Percentiles rank a stretch among this genome's conserved stretches.
These are phyloP conservation scores for Augochlorella aurata DNA, from an alignment of 2,888 invertebrate species.

Conservation along the genomic window DNA sequence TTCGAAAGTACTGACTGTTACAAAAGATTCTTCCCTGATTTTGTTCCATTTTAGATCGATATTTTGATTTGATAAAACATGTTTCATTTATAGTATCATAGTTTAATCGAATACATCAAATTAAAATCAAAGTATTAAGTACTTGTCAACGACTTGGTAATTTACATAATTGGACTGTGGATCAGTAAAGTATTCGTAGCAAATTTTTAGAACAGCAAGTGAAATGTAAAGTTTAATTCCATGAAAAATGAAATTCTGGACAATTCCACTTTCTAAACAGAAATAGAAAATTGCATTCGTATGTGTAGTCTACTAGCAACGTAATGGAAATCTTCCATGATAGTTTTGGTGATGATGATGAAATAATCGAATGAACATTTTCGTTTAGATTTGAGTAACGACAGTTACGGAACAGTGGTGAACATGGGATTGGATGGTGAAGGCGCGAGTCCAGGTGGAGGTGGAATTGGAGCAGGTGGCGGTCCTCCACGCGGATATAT, in stretches of 20 bases:
- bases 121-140: too few species aligned
- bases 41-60: neutral
- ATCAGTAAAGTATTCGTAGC: too few species aligned
- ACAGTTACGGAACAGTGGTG: conserved; percentile 93
- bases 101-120: too few species aligned
- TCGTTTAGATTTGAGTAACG: conserved; percentile 90
- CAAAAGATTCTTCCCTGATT: too few species aligned
- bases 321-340: neutral
- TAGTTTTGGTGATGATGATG: neutral
- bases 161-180: too few species aligned
- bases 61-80: neutral
- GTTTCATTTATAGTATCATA: too few species aligned
- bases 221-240: too few species aligned
- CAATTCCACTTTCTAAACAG: neutral
- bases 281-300: neutral
- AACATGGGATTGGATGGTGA: conserved; percentile 92
- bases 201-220: too few species aligned
- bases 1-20: too few species aligned
- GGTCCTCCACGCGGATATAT: conserved; percentile 84
- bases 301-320: neutral
- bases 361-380: conserved; percentile 3
- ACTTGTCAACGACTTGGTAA: too few species aligned
- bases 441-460: conserved; percentile 89
- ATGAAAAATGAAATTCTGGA: too few species aligned
- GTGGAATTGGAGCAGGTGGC: conserved; percentile 81